A percentile compares a stretch with the other conserved stretches of the same genome.
phyloP scores from a whole-genome alignment of 2,113 vertebrate genomes.

The Nibea coibor region DNA sequence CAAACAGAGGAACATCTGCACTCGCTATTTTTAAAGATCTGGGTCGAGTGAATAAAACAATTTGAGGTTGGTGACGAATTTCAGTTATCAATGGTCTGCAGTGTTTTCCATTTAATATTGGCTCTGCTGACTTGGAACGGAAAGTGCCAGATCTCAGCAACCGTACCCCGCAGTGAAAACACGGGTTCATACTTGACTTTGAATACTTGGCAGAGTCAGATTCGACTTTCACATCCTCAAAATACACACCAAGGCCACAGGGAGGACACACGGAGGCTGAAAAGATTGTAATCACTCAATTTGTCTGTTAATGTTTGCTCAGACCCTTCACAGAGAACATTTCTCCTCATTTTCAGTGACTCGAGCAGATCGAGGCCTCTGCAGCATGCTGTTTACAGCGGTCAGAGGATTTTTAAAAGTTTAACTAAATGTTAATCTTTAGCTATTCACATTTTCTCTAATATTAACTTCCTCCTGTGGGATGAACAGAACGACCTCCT shows the following conservation, averaged over 20 bases:
- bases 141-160: too few relatives aligned
- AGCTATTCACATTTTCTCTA: neutral
- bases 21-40: too few relatives aligned
- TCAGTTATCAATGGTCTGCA: too few relatives aligned
- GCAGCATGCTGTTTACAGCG: neutral
- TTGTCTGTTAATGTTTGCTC: neutral
- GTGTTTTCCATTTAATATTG: too few relatives aligned
- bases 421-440: neutral
- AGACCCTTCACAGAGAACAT: neutral
- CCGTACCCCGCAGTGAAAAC: too few relatives aligned
- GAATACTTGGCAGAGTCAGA: too few relatives aligned
- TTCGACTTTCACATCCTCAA: neutral
- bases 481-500: neutral
- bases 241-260: neutral
- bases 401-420: neutral
- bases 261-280: neutral
- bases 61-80: too few relatives aligned
- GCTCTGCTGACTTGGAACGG: too few relatives aligned
- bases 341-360: neutral
- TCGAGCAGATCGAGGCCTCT: neutral
- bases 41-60: too few relatives aligned
- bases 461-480: neutral
- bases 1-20: too few relatives aligned
- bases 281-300: neutral
- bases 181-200: too few relatives aligned